These are phyloP conservation scores for Drosophila watanabei DNA, from an alignment of 1,140 invertebrate genomes.

Conservation along the genomic window DNA sequence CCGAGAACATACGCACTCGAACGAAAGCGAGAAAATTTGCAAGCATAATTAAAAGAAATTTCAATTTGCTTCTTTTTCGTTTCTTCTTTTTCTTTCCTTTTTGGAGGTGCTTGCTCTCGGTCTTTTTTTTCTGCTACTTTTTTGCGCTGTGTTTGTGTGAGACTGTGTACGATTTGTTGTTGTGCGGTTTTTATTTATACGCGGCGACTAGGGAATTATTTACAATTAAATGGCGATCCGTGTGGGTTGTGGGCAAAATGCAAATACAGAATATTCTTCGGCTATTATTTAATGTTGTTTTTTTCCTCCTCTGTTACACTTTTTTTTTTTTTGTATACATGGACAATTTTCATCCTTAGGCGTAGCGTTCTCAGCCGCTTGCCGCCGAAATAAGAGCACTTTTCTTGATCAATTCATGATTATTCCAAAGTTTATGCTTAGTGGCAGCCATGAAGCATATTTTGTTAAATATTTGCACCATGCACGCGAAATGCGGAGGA, in stretches of 20 bases:
- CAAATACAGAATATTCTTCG: slow-evolving; percentile 8
- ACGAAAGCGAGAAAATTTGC: slow-evolving; percentile 26
- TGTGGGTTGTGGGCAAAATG: slow-evolving; percentile 18
- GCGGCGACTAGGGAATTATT: slow-evolving; percentile 42
- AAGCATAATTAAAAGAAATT: slow-evolving; percentile 55
- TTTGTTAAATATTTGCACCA: slow-evolving; percentile 15
- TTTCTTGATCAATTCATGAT: neutral
- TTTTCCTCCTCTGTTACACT: slow-evolving; percentile 9
- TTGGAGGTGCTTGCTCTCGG: slow-evolving; percentile 34
- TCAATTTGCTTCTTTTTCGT: slow-evolving; percentile 31
- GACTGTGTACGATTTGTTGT: slow-evolving; percentile 30
- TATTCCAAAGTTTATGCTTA: slow-evolving; percentile 16
- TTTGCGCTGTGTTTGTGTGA: slow-evolving; percentile 8
- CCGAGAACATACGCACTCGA: slow-evolving; percentile 24
- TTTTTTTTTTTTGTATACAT: slow-evolving; percentile 30
- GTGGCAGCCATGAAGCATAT: neutral
- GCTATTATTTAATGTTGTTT: slow-evolving; percentile 43
- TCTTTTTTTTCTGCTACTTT: slow-evolving; percentile 23
- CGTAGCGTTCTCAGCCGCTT: slow-evolving; percentile 7
- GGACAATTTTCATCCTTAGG: slow-evolving; percentile 14
- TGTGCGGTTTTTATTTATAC: slow-evolving; percentile 52
- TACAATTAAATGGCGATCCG: slow-evolving; percentile 36
- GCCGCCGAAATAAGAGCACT: neutral
- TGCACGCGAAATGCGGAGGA: slow-evolving; percentile 7
- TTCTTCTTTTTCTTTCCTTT: slow-evolving; percentile 18